phyloP scores from a whole-genome alignment of 2,888 invertebrate species.

The Troides aeacus region DNA sequence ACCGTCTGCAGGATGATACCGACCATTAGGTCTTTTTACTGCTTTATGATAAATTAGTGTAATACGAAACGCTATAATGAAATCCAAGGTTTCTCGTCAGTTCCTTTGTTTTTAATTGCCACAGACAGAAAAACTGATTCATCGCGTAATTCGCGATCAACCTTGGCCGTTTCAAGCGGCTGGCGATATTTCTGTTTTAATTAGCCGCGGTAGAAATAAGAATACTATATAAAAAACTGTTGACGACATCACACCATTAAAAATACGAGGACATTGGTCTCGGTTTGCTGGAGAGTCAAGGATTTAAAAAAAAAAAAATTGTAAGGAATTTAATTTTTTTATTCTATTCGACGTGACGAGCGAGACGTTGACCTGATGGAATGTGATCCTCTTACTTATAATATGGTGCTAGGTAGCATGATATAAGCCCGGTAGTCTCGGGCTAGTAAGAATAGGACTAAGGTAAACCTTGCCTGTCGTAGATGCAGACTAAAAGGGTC shows the following conservation, averaged over 20 bases:
- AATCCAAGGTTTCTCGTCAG: neutral
- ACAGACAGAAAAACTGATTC: slow-evolving; percentile 13
- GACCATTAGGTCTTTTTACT: too few species aligned
- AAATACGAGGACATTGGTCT: slow-evolving; percentile 5
- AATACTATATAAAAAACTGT: neutral
- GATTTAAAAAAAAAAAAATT: neutral
- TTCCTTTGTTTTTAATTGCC: slow-evolving; percentile 15
- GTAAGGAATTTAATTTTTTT: too few species aligned
- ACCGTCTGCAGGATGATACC: too few species aligned
- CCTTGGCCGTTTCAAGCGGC: slow-evolving; percentile 25
- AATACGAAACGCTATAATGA: neutral
- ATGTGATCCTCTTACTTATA: too few species aligned
- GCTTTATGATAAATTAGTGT: neutral
- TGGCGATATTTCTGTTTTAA: slow-evolving; percentile 21
- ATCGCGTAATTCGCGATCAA: slow-evolving; percentile 9
- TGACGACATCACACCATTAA: neutral
- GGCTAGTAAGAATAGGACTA: too few species aligned
- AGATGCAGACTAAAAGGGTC: too few species aligned
- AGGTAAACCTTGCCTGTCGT: too few species aligned
- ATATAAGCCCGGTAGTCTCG: too few species aligned
- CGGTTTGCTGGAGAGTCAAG: slow-evolving; percentile 9
- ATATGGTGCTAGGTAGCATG: too few species aligned
- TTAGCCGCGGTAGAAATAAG: slow-evolving; percentile 10
- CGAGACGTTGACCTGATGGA: too few species aligned
- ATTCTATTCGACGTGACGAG: too few species aligned